Evolutionary conservation across 2,113 vertebrate genomes (phyloP), one percentile per base, ranked within the genome.

Genomic region (Piliocolobus tephrosceles): DNA sequence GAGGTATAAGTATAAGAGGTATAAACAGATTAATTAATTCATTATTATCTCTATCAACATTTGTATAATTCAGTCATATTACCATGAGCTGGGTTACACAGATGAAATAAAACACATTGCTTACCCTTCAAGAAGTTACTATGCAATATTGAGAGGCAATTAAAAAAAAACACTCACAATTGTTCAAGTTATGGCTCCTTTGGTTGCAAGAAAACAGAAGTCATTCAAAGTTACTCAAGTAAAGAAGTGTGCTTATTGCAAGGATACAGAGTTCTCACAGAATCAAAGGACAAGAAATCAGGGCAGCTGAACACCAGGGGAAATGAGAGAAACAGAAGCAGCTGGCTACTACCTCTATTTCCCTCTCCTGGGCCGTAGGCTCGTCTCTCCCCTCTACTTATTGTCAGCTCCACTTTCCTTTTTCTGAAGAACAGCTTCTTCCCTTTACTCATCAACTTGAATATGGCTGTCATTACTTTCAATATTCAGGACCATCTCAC

Each of bases 161-260:
- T 52, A 61, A 94, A 94, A 95, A 95, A 96, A 81, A 81, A 43
- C 25, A 91, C 38, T 57, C 35, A 27, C 66, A 93, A 82, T 68
- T 90, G 18, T 89, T 94, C 40, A 79, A 68, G 23, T 86, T 91
- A 86, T 92, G 81, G 40, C 55, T 95, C 58, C 93, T 95, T 95
- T 94, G 78, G 88, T 88, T 95, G 86, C 72, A 82, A 91, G 93
- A 91, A 93, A 95, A 85, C 25, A 80, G 92, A 93, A 91, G 47
- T 79, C 81, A 75, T 90, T 96, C 78, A 87, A 25, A 96, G 93
- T 94, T 93, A 91, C 32, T 97, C 45, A 45, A 82, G 64, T 81
- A 83, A 88, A 90, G 43, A 95, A 72, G 5, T 12, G 17, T 88
- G 23, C 82, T 95, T 72, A 89, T 79, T 91, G 64, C 66, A 78